Evolutionary conservation across 2,797 vertebrate species (phyloP), one percentile per base, ranked within the genome.

Genomic region (Oreochromis grahami): DNA sequence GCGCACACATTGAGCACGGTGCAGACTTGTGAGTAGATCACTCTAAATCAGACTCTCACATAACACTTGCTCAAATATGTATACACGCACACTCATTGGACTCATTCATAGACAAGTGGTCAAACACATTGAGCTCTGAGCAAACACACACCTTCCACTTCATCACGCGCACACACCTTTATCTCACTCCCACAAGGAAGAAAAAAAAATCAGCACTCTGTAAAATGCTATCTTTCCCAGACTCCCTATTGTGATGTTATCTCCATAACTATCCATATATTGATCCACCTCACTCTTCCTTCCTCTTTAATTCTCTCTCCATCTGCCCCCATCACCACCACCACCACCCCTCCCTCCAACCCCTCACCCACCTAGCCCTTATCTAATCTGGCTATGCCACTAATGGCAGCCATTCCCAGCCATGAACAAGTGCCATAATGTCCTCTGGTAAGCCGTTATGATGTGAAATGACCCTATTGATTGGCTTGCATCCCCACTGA

Each of bases 381-480:
- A 95, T 96, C 95, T 96, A 96, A 96, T 96, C 95, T 94, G 94
- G 93, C 90, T 93, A 85, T 84, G 93, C 90, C 87, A 89, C 93
- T 96, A 96, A 96, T 96, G 95, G 94, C 93, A 91, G 91, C 93
- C 93, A 93, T 93, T 94, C 94, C 92, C 92, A 89, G 88, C 93
- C 93, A 95, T 92, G 94, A 96, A 95, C 95, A 95, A 92, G 93
- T 93, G 94, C 93, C 93, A 95, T 96, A 95, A 96, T 95, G 94
- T 95, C 94, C 94, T 95, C 94, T 83, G 88, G 92, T 96, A 94
- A 93, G 95, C 94, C 94, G 93, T 96, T 96, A 96, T 95, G 95
- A 96, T 96, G 96, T 96, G 95, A 96, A 96, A 96, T 96, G 95
- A 96, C 93, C 95, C 95, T 95, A 95, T 96, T 96, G 96, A 96